Conservation (phyloP, 2,113 vertebrate genomes). For the Erinaceus europaeus region DNA sequence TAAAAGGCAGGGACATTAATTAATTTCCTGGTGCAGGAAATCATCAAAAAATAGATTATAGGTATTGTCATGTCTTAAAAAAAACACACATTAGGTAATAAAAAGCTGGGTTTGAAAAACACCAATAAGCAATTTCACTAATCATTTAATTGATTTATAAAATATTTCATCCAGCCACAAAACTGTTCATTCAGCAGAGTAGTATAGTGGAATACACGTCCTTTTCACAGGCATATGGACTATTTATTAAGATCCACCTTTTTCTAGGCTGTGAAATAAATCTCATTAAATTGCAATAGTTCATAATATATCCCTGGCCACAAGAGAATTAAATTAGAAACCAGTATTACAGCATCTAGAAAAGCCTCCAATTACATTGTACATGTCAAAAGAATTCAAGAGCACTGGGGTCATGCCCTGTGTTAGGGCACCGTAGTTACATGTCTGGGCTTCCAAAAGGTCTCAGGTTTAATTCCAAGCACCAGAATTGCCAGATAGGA, state of each 20-base stretch:
- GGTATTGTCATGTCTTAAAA: not conserved
- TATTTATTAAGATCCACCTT: not conserved
- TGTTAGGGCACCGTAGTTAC: too few species aligned
- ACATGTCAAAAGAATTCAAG: too few species aligned
- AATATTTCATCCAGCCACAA: not conserved
- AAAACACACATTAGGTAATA: not conserved
- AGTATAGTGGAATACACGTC: not conserved
- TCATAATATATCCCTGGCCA: not conserved
- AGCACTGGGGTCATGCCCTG: too few species aligned
- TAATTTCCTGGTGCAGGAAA: too few species aligned
- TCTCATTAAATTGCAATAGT: not conserved
- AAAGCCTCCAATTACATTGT: not conserved
- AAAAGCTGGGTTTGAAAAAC: not conserved
- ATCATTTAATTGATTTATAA: not conserved
- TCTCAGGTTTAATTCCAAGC: too few species aligned
- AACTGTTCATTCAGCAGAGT: too few species aligned
- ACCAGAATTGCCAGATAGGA: too few species aligned
- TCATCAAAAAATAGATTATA: too few species aligned
- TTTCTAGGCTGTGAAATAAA: not conserved
- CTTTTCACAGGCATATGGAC: not conserved
- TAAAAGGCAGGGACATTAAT: too few species aligned
- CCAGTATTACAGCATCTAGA: not conserved
- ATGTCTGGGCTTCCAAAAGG: too few species aligned
- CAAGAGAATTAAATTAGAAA: conserved; percentile 5
- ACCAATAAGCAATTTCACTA: not conserved